phyloP scores from a whole-genome alignment of 2,888 invertebrate species.

The Lasioglossum zephyrum region DNA sequence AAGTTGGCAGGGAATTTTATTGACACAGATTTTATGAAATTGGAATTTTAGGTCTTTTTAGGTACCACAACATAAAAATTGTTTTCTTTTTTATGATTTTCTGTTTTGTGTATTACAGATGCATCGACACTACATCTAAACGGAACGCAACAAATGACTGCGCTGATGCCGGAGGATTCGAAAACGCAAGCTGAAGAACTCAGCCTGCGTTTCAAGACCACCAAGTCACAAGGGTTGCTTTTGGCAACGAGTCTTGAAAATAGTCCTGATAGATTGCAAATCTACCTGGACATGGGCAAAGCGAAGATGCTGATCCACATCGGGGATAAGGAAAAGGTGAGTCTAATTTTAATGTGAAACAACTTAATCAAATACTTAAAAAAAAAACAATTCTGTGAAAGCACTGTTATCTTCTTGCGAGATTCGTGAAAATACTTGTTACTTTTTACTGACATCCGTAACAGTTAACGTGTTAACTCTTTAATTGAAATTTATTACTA shows the following conservation, averaged over 20 bases:
- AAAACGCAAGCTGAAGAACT: slow-evolving; percentile 96
- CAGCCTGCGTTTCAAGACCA: slow-evolving; percentile 93
- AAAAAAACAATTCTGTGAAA: neutral
- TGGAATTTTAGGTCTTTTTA: neutral
- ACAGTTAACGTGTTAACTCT: neutral
- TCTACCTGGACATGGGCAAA: slow-evolving; percentile 93
- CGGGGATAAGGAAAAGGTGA: slow-evolving; percentile 93
- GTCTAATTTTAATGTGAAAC: slow-evolving; percentile 12
- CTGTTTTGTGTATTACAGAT: slow-evolving; percentile 85
- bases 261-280: slow-evolving; percentile 93
- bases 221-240: slow-evolving; percentile 90
- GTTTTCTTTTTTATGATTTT: neutral
- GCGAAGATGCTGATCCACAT: slow-evolving; percentile 93
- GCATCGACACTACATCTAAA: slow-evolving; percentile 95
- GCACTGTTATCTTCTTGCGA: too few species aligned
- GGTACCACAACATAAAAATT: neutral
- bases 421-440: too few species aligned
- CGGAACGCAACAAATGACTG: slow-evolving; percentile 94
- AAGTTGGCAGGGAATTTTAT: too few species aligned
- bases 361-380: neutral
- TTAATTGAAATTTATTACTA: too few species aligned
- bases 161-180: slow-evolving; percentile 90
- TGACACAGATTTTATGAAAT: neutral
- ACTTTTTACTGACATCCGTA: neutral
- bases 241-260: slow-evolving; percentile 92